Base-by-base conservation (phyloP, 2,888 invertebrate species). In the Boloria selene region DNA sequence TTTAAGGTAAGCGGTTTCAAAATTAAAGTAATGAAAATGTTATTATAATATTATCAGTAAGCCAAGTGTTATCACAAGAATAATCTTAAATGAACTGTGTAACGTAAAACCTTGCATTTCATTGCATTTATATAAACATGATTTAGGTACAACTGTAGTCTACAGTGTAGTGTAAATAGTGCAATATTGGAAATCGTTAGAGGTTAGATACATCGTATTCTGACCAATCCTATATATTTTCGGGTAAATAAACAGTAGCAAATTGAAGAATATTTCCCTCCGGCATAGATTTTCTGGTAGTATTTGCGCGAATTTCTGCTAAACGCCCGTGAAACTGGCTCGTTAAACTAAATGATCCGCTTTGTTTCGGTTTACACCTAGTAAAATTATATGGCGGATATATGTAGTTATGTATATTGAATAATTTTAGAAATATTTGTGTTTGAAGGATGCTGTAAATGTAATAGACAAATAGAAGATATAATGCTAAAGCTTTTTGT, bases 291-390 rank as follows among this genome's bases (percentile, higher is more conserved):
- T 52, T 47, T 58, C 26, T 56, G 38, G 50, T 42, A 50, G 31
- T 52, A 45, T 54, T 65, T 50, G 61, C 65, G 61, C 51, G 60
- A 65, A 64, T 65, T 67, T 65, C 68, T 50, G 64, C 54, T 44
- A 61, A 66, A 66, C 55, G 63, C 61, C 65, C 56, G 62, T 60
- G 67, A 66, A 68, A 64, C 53, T 49, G 64, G 58, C 63, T 68
- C 67, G 58, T 67, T 68, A 70, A 72, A 58, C 47, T 69, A 63
- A 65, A 69, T 68, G 70, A 55, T 66, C 61, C 64, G 65, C 50
- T 66, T 60, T 60, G 67, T 63, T 67, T 65, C 31, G 10, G 31
- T 38, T 38, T 38, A 38, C 31, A 38, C 31, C 31, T 38, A 38
- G 31, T 38, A 38, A 38, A 38, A 38, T 38, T 38, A 7, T 38